Conservation (phyloP, 2,888 invertebrate species). For the Empis stercorea region DNA sequence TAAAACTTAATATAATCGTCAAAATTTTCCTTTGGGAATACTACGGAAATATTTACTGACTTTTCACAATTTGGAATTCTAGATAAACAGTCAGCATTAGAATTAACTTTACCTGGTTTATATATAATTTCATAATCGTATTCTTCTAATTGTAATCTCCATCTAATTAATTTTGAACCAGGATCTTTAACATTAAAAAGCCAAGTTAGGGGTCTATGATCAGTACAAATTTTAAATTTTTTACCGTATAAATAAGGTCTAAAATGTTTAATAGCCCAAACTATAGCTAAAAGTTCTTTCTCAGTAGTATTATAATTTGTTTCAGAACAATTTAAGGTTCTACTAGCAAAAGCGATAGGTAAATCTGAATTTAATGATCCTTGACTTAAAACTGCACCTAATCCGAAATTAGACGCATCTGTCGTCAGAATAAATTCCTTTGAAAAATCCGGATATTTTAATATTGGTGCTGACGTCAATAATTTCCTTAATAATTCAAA, state of each 20-base stretch:
- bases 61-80: conserved; percentile 1
- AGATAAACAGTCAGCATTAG: conserved; percentile 14
- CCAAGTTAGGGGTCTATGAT: conserved; percentile 6
- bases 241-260: too few species aligned
- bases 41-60: not conserved
- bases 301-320: conserved; percentile 16
- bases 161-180: conserved; percentile 5
- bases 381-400: conserved; percentile 19
- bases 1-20: conserved; percentile 6
- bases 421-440: conserved; percentile 19
- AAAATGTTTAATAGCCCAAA: too few species aligned
- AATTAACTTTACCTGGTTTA: conserved; percentile 13
- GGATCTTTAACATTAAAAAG: conserved; percentile 4
- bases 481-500: conserved; percentile 3
- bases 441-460: conserved; percentile 25
- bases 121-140: conserved; percentile 15
- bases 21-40: not conserved
- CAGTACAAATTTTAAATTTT: conserved; percentile 9
- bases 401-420: conserved; percentile 17
- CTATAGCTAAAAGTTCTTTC: conserved; percentile 17
- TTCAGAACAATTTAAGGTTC: conserved; percentile 16
- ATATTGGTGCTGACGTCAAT: conserved; percentile 17
- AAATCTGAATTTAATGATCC: conserved; percentile 3
- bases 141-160: conserved; percentile 13
- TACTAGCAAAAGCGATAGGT: conserved; percentile 18